Evolutionary conservation across 2,888 invertebrate species (phyloP).

Genomic region (Meliscaeva auricollis): DNA sequence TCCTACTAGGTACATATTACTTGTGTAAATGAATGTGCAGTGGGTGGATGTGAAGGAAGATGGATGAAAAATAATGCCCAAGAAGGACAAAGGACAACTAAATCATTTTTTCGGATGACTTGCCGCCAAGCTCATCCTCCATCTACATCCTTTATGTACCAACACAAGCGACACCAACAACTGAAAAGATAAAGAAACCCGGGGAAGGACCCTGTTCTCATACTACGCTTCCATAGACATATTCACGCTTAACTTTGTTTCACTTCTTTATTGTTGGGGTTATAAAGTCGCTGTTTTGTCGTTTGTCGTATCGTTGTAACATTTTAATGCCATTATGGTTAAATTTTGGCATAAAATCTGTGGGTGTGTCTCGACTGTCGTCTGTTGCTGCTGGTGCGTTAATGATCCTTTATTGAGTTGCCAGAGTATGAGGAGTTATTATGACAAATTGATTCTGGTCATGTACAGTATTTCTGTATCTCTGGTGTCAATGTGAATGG

Average conservation of each 20-base stretch:
- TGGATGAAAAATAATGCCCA: slow-evolving; percentile 20
- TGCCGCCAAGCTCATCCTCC: slow-evolving; percentile 51
- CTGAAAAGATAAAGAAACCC: slow-evolving; percentile 46
- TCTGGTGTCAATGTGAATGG: slow-evolving; percentile 25
- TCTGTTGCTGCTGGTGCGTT: slow-evolving; percentile 57
- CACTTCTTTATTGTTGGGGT: slow-evolving; percentile 51
- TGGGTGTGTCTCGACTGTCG: slow-evolving; percentile 70
- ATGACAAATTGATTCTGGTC: slow-evolving; percentile 72
- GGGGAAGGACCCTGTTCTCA: too few species aligned
- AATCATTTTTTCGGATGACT: slow-evolving; percentile 76
- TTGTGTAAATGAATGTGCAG: slow-evolving; percentile 6
- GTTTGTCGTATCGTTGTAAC: slow-evolving; percentile 64
- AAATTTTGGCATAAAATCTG: slow-evolving; percentile 77
- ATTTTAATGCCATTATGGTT: slow-evolving; percentile 77
- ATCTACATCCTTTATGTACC: slow-evolving; percentile 16
- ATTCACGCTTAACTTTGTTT: slow-evolving; percentile 51
- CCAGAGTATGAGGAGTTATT: slow-evolving; percentile 43
- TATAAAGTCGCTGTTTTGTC: slow-evolving; percentile 53
- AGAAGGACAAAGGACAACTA: slow-evolving; percentile 66
- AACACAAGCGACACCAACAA: not conserved
- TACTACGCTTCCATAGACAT: too few species aligned
- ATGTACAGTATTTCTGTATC: slow-evolving; percentile 9
- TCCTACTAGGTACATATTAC: not conserved
- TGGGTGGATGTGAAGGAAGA: slow-evolving; percentile 36
- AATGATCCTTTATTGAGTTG: slow-evolving; percentile 73